Base-by-base conservation (phyloP, 2,797 vertebrate species). In the Phrynocephalus forsythii region DNA sequence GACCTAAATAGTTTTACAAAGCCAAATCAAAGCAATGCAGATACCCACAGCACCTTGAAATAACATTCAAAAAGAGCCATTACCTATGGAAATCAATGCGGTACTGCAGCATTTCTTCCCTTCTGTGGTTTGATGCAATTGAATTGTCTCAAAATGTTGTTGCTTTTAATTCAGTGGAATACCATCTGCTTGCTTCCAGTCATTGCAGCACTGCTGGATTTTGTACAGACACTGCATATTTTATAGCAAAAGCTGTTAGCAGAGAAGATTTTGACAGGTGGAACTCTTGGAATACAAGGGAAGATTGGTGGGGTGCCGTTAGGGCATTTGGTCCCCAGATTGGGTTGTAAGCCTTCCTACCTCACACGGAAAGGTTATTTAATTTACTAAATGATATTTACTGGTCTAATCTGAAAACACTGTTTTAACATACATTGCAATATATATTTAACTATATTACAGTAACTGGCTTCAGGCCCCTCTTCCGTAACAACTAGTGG, bases 401-500 rank as follows among this genome's bases (percentile, higher is more conserved):
- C 90, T 88, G 86, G 88, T 80, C 73, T 81, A 87, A 88, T 76
- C 56, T 1, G 63, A 76, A 63, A 44, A 77, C 85, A 88, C 4
- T 71, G 66, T 8, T 81, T 48, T 69, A 72, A 91, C 87, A 56
- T 89, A 87, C 73, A 90, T 83, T n/a, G 82, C 13, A 56, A 11
- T 56, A 13, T 13, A 56, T 56, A 56, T 56, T 56, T 56, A 56
- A 56, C 52, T 56, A 56, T 56, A 81, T 68, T 86, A 89, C 85
- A 88, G 83, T 90, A 93, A 60, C 30, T 85, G 66, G n/a, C 26
- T 90, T 38, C 69, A 79, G 68, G 88, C 81, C 18, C 90, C 90
- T 78, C 38, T 90, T 6, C 75, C 20, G 48, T 75, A 26, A 92
- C 30, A 79, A 78, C 78, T 56, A 90, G 79, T 63, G 52, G 2